Conservation (phyloP, 2,888 invertebrate genomes). For the Rugalucina vietnamica region DNA sequence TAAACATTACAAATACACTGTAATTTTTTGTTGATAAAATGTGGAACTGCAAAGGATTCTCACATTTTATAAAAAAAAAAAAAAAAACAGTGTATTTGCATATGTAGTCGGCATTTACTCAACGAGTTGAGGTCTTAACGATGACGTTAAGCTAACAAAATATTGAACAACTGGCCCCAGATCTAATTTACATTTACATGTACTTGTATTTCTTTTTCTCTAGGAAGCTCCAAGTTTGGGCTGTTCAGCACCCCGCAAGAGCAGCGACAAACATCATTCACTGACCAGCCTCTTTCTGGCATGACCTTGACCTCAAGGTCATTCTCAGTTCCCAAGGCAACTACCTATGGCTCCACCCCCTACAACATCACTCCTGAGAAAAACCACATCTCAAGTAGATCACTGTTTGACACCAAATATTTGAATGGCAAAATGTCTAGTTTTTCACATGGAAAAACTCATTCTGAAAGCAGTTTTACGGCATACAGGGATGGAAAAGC, state of each 20-base stretch:
- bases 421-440: not conserved
- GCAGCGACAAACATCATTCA: not conserved
- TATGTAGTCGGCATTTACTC: too few relatives aligned
- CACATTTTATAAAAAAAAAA: too few relatives aligned
- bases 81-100: too few relatives aligned
- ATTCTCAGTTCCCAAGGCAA: not conserved
- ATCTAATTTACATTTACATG: too few relatives aligned
- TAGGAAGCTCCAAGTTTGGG: not conserved
- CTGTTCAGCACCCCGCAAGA: not conserved
- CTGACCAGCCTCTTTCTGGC: not conserved
- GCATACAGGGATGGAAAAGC: not conserved
- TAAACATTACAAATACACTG: too few relatives aligned
- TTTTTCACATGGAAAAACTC: not conserved
- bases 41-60: too few relatives aligned
- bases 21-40: too few relatives aligned
- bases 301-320: not conserved
- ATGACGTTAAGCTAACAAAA: too few relatives aligned
- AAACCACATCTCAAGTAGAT: not conserved
- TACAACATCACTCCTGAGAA: not conserved
- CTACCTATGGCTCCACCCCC: not conserved
- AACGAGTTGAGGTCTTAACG: too few relatives aligned
- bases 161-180: too few relatives aligned
- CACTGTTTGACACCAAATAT: not conserved
- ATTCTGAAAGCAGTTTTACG: not conserved
- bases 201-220: not conserved